Percentiles rank a stretch among this genome's conserved stretches.
Conservation (phyloP, 2,888 invertebrate genomes). For the Dione juno region DNA sequence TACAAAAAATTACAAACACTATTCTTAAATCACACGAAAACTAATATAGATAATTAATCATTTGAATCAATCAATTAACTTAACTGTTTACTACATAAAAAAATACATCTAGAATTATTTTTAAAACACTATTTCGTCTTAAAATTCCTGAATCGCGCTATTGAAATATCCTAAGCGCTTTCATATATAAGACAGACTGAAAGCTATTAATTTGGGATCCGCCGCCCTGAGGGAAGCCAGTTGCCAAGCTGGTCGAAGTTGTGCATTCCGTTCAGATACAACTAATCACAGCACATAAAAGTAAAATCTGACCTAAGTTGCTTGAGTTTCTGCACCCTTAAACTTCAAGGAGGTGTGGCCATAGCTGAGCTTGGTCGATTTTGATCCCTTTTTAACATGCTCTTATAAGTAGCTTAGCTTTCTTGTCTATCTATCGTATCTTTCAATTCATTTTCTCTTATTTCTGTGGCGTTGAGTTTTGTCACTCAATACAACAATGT, state of each 20-base stretch:
- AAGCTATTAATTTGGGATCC: neutral
- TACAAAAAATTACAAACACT: no score
- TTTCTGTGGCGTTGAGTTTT: no score
- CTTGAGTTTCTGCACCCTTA: neutral
- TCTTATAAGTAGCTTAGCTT: neutral
- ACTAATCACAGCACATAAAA: neutral
- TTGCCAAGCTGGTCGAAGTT: neutral
- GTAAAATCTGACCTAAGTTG: neutral
- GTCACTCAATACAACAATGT: no score
- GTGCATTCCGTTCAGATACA: neutral
- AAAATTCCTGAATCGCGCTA: conserved; percentile 1
- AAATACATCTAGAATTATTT: no score
- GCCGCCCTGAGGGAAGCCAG: neutral
- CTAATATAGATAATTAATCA: no score
- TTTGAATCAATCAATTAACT: no score
- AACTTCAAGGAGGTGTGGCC: neutral
- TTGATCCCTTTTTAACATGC: neutral
- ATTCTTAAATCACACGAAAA: no score
- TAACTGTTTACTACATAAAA: no score
- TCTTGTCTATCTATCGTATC: no score
- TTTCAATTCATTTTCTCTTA: no score
- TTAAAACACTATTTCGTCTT: neutral
- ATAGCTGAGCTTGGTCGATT: neutral
- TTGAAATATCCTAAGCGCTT: neutral
- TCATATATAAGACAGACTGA: neutral